Evolutionary conservation across 2,797 vertebrate genomes (phyloP), one percentile per base, ranked within the genome.

Genomic region (Meda fulgida): DNA sequence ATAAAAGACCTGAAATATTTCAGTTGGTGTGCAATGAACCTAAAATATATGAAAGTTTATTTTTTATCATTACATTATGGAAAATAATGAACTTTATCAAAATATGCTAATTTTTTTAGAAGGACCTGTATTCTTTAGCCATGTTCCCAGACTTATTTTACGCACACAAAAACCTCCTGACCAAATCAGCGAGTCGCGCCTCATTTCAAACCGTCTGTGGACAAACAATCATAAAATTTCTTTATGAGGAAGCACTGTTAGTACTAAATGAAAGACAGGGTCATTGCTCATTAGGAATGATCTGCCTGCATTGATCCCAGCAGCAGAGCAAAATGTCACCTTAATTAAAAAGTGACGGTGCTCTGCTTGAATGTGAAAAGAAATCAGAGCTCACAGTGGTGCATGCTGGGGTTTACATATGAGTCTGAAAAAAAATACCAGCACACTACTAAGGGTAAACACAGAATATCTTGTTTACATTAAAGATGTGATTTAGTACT

Each of bases 251-350:
- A 85, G 86, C 55, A 55, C 87, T 89, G 80, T 89, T 88, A 87
- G 84, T 75, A 60, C 81, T 78, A 75, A 87, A 89, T 89, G 86
- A 88, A 89, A 88, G 84, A 84, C 87, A 86, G 86, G 85, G 84
- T 84, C 89, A 83, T 88, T 86, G 63, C 87, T 88, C 81, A 89
- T 87, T 87, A 90, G 86, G 86, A 82, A 80, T 86, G 86, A 89
- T 90, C 87, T 88, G 83, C 84, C 87, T 85, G 81, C 81, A 90
- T 90, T 92, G 92, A 91, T 93, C 92, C 92, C 89, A 88, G 79
- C 90, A 92, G 91, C 90, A 65, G 87, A 89, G 84, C 87, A 89
- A 89, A 91, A 91, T 91, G 92, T 93, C 93, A 92, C 91, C 88
- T 92, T 89, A 43, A 90, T 92, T 91, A 93, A 93, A 88, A 93